Percentiles rank a stretch among this genome's conserved stretches.
Conservation (phyloP, 2,113 vertebrate genomes). For the Cervus canadensis region DNA sequence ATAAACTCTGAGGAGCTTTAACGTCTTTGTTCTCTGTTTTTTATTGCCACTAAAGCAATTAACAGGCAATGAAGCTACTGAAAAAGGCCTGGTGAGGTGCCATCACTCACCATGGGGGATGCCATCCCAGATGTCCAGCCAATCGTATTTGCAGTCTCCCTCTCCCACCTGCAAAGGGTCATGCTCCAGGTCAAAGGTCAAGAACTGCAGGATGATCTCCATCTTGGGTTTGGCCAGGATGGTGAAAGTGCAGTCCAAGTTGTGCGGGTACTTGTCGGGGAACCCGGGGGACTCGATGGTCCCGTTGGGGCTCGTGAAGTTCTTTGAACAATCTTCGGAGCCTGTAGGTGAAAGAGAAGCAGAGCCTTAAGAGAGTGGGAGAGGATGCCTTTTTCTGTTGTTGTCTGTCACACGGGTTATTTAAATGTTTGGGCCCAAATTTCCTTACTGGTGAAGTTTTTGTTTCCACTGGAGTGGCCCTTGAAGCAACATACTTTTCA, state of each 20-base stretch:
- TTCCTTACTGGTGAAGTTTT: not conserved
- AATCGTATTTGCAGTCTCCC: constrained; percentile 98
- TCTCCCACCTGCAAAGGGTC: constrained; percentile 93
- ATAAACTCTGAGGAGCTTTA: not conserved
- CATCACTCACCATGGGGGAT: constrained; percentile 91
- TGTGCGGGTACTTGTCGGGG: constrained; percentile 98
- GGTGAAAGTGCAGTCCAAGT: constrained; percentile 96
- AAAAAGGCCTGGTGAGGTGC: not conserved
- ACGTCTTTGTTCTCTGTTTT: not conserved
- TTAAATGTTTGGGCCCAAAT: constrained; percentile 32
- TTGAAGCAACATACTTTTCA: constrained; percentile 43
- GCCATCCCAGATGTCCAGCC: constrained; percentile 98
- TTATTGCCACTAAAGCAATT: not conserved
- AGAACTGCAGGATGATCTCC: constrained; percentile 94
- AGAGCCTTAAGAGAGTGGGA: not conserved
- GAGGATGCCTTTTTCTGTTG: constrained; percentile 1
- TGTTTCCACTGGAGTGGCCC: constrained; percentile 59
- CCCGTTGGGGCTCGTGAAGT: constrained; percentile 91
- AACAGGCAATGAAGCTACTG: not conserved
- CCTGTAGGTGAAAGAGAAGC: constrained; percentile 79
- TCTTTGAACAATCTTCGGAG: constrained; percentile 97
- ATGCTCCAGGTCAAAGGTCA: constrained; percentile 97
- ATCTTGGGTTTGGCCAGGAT: constrained; percentile 95
- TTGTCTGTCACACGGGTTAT: not conserved
- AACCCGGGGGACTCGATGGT: constrained; percentile 96